phyloP scores from a whole-genome alignment of 2,113 vertebrate genomes.

The Solea solea region DNA sequence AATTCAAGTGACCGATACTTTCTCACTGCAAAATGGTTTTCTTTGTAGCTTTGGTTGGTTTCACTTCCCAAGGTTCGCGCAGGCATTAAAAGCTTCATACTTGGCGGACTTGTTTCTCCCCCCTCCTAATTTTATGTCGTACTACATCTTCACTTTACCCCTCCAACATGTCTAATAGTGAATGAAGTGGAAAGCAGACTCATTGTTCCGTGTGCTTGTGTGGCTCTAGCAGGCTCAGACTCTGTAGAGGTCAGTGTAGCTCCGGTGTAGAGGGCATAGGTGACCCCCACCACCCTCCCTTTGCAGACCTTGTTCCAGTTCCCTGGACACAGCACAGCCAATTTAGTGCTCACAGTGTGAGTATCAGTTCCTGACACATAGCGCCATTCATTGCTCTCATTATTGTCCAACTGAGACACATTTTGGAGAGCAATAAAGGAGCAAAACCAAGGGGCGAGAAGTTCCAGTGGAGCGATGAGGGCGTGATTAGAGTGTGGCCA shows the following conservation, averaged over 20 bases:
- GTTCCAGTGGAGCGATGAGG: conserved; percentile 39
- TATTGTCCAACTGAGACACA: conserved; percentile 66
- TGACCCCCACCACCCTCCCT: conserved; percentile 12
- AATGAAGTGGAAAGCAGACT: conserved; percentile 42
- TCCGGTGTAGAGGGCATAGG: conserved; percentile 39
- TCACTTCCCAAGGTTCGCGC: too few relatives aligned
- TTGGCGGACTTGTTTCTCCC: too few relatives aligned
- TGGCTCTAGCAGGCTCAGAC: conserved; percentile 52
- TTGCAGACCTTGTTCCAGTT: conserved; percentile 33
- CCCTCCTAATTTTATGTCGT: too few relatives aligned
- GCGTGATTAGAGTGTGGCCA: conserved; percentile 11
- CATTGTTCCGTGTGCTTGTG: conserved; percentile 12
- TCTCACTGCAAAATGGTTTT: too few relatives aligned
- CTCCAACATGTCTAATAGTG: conserved; percentile 3
- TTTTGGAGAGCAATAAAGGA: conserved; percentile 45
- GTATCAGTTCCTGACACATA: conserved; percentile 55
- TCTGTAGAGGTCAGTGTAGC: conserved; percentile 55
- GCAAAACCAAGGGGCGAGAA: conserved; percentile 32
- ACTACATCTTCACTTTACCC: background rate
- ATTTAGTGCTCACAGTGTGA: conserved; percentile 61
- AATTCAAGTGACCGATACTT: too few relatives aligned
- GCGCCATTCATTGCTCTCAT: conserved; percentile 73
- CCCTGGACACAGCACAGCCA: conserved; percentile 54
- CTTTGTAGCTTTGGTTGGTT: too few relatives aligned
- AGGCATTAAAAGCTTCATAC: too few relatives aligned